Evolutionary conservation across 30 jellyfish, hydroid and myxozoan genomes (phyloP).

Genomic region (Clytia hemisphaerica): DNA sequence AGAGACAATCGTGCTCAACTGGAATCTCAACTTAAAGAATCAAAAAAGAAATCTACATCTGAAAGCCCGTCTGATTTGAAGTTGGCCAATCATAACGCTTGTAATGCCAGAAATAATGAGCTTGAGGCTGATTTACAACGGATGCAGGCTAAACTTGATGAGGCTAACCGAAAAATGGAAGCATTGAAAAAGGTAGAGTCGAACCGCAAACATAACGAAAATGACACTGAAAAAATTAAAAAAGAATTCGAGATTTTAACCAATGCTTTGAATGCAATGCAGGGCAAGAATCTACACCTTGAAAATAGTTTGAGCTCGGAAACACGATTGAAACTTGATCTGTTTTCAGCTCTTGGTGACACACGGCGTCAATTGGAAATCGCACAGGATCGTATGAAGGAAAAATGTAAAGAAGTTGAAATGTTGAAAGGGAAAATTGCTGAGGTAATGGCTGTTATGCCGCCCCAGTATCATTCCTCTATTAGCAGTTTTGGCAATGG

Average conservation of each 20-base stretch:
- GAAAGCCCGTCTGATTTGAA: slow-evolving; percentile 48
- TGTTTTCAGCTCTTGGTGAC: slow-evolving; percentile 98
- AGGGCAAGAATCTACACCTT: slow-evolving; percentile 91
- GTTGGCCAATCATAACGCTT: slow-evolving; percentile 77
- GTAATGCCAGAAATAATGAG: slow-evolving; percentile 83
- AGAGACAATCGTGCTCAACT: slow-evolving; percentile 55
- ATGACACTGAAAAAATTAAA: slow-evolving; percentile 71
- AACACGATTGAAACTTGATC: slow-evolving; percentile 87
- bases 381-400: slow-evolving; percentile 61
- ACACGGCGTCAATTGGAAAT: slow-evolving; percentile 96
- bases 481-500: slow-evolving; percentile 64
- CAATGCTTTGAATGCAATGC: slow-evolving; percentile 93
- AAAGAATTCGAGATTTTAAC: slow-evolving; percentile 81
- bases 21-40: slow-evolving; percentile 77
- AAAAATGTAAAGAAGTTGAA: slow-evolving; percentile 85
- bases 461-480: slow-evolving; percentile 73
- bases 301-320: slow-evolving; percentile 98
- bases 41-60: slow-evolving; percentile 47
- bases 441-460: slow-evolving; percentile 99
- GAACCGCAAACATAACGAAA: slow-evolving; percentile 60
- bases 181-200: slow-evolving; percentile 69
- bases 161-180: slow-evolving; percentile 31
- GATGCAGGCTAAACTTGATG: slow-evolving; percentile 53
- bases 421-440: slow-evolving; percentile 76
- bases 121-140: slow-evolving; percentile 67